Conservation (phyloP, 1,140 invertebrate genomes). For the silkworm (Bombyx mori) region ASM3026992v2 NC_085131.1:8396001-8396500, state of each 20-base stretch:
- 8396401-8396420: too few relatives aligned
- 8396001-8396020: conserved; percentile 70
- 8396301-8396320: conserved; percentile 29
- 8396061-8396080: conserved; percentile 69
- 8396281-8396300: conserved; percentile 32
- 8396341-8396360: conserved; percentile 75
- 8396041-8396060: conserved; percentile 63
- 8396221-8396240: not conserved
- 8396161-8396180: not conserved
- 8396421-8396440: too few relatives aligned
- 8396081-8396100: conserved; percentile 68
- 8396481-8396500: too few relatives aligned
- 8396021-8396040: conserved; percentile 62
- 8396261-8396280: not conserved
- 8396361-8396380: conserved; percentile 75
- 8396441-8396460: too few relatives aligned
- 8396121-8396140: too few relatives aligned
- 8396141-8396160: not conserved
- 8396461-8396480: too few relatives aligned
- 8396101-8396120: too few relatives aligned
- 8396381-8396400: conserved; percentile 62
- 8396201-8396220: not conserved
- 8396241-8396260: not conserved
- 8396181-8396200: not conserved
- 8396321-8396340: conserved; percentile 60